These are phyloP conservation scores for Dryobates pubescens DNA, from an alignment of 2,797 vertebrate species.

Conservation along the genomic window DNA sequence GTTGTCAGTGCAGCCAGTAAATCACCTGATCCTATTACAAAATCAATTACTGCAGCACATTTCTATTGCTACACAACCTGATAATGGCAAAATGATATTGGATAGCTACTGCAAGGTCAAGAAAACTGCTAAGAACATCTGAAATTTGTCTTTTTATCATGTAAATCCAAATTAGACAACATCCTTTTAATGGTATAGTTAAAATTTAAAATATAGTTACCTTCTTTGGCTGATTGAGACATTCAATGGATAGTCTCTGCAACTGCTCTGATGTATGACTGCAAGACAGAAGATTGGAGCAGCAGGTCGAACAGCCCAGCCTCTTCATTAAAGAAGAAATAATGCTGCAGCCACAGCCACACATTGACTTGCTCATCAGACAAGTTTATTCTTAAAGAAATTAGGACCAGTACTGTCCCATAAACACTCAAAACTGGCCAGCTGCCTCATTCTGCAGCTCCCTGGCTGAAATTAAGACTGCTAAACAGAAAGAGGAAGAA, in stretches of 20 bases:
- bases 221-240: conserved; percentile 90
- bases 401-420: conserved; percentile 75
- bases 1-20: conserved; percentile 90
- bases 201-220: conserved; percentile 85
- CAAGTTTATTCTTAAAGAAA: conserved; percentile 78
- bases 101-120: conserved; percentile 83
- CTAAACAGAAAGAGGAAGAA: conserved; percentile 47
- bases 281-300: conserved; percentile 94
- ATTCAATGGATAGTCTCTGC: conserved; percentile 91
- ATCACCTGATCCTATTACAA: conserved; percentile 94
- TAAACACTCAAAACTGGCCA: conserved; percentile 70
- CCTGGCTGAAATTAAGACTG: conserved; percentile 72
- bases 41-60: conserved; percentile 93
- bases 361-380: conserved; percentile 95
- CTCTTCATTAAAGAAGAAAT: conserved; percentile 99
- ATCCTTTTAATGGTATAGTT: conserved; percentile 63
- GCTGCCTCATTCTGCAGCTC: conserved; percentile 82
- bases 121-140: conserved; percentile 73
- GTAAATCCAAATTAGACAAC: conserved; percentile 62
- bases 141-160: conserved; percentile 73
- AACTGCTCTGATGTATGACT: conserved; percentile 94
- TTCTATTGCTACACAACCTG: conserved; percentile 82
- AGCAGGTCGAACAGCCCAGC: conserved; percentile 95
- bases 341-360: conserved; percentile 97
- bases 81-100: conserved; percentile 84